Evolutionary conservation across 2,888 invertebrate genomes (phyloP).

Genomic region (Drosophila barbarae): DNA sequence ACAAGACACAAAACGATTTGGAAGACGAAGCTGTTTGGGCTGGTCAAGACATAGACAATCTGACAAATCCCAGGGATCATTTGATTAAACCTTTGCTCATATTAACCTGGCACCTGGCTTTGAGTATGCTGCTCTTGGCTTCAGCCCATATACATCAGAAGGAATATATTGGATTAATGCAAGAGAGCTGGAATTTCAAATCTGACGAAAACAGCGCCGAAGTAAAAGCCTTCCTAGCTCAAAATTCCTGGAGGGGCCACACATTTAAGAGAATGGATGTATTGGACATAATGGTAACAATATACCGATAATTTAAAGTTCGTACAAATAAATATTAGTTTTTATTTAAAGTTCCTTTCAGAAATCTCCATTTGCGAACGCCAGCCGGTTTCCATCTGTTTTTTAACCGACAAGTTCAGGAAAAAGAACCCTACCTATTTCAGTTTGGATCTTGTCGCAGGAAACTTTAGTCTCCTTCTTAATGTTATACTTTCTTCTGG

Average conservation of each 20-base stretch:
- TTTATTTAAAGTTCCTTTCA: conserved; percentile 31
- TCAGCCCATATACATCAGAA: conserved; percentile 45
- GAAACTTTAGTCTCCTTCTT: conserved; percentile 33
- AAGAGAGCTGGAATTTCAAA: conserved; percentile 7
- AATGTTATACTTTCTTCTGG: conserved; percentile 24
- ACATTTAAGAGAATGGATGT: conserved; percentile 26
- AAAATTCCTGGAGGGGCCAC: background rate
- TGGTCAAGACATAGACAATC: conserved; percentile 5
- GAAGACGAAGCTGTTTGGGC: conserved; percentile 45
- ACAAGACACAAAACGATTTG: conserved; percentile 23
- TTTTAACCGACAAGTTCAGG: conserved; percentile 24
- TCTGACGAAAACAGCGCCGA: background rate
- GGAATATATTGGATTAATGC: conserved; percentile 7
- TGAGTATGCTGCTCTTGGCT: conserved; percentile 39
- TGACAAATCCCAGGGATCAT: background rate
- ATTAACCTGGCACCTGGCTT: conserved; percentile 36
- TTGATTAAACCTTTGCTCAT: background rate
- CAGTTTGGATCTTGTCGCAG: conserved; percentile 4
- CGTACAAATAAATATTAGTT: background rate
- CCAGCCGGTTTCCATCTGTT: conserved; percentile 27
- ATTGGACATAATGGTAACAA: conserved; percentile 41
- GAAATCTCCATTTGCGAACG: conserved; percentile 32
- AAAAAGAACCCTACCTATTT: background rate
- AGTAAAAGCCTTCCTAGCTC: background rate
- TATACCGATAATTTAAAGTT: background rate